Base-by-base conservation (phyloP, 2,113 vertebrate species). In the Varanus salvator region DNA sequence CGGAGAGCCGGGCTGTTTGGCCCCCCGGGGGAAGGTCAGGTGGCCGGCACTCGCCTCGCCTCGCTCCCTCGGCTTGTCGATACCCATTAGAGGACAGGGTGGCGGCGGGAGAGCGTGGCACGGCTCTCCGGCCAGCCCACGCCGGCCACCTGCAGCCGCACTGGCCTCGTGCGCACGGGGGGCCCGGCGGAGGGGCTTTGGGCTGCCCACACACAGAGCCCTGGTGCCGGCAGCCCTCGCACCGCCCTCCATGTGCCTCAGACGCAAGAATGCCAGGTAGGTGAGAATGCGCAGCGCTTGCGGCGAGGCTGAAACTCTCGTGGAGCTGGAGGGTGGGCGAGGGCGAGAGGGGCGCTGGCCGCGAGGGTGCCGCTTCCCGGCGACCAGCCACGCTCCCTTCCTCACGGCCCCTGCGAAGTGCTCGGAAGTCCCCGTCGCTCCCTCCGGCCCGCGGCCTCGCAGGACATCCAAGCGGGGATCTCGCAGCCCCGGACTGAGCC, bases 241-340 rank as follows among this genome's bases (percentile, higher is more conserved):
- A 5, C 2, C 6, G 1, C 54, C 48, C 5, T 48, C 34, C 77
- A 80, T 80, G 86, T 87, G 86, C 48, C 66, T 87, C 29, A 31
- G 86, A 48, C 76, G 64, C 60, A 80, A 80, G 66, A 80, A 87
- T 87, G 86, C 86, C n/a, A 87, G 86, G 86, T 87, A 80, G n/a
- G 86, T 44, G 38, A 14, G 38, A 8, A 5, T 38, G 3, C 8
- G 2, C 9, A 15, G 3, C 82, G 9, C 15, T n/a, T 64, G 29
- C 3, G 3, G 27, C 25, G 31, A 11, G 2, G 11, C 31, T 11
- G 57, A 60, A 12, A 74, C 31, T 14, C 17, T 11, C 2, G 23
- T 4, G 75, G 21, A 31, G 8, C 17, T 21, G 44, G 4, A 44
- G 19, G 2, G 8, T 27, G 44, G 50, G 3, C 25, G 11, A 3